Conservation (phyloP, 2,797 vertebrate genomes). For the Lemur catta region DNA sequence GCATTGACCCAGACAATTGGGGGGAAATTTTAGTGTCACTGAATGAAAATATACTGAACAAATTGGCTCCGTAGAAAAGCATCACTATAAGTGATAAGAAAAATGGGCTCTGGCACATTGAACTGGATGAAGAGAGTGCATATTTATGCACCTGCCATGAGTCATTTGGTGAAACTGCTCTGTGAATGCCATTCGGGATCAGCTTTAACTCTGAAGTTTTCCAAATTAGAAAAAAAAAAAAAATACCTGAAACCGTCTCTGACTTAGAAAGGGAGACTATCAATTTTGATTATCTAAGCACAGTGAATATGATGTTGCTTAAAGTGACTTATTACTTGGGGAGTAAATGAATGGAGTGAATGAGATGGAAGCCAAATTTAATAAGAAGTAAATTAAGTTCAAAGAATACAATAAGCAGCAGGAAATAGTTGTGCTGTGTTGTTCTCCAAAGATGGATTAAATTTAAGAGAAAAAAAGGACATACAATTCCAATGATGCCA, state of each 20-base stretch:
- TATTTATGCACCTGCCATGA: constrained; percentile 27
- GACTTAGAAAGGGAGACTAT: not conserved
- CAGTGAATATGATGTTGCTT: constrained; percentile 33
- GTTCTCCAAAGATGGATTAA: constrained; percentile 71
- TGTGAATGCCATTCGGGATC: constrained; percentile 7
- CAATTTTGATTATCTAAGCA: constrained; percentile 49
- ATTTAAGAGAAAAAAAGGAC: constrained; percentile 51
- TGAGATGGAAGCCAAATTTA: constrained; percentile 61
- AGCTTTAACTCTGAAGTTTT: constrained; percentile 44
- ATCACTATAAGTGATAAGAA: not conserved
- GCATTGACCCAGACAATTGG: not conserved
- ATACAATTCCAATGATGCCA: not conserved
- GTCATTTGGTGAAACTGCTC: constrained; percentile 39
- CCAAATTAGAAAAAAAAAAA: not conserved
- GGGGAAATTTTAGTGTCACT: not conserved
- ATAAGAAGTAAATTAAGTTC: constrained; percentile 71
- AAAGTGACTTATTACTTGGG: constrained; percentile 48
- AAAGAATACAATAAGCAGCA: constrained; percentile 37
- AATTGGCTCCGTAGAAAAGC: not conserved
- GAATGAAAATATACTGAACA: constrained; percentile 40
- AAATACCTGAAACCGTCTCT: not conserved
- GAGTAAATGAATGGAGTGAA: constrained; percentile 40
- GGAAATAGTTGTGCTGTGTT: constrained; percentile 45
- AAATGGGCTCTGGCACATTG: constrained; percentile 12
- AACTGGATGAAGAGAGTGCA: not conserved